Base-by-base conservation (phyloP, 2,797 vertebrate species). In the Carapus acus region DNA sequence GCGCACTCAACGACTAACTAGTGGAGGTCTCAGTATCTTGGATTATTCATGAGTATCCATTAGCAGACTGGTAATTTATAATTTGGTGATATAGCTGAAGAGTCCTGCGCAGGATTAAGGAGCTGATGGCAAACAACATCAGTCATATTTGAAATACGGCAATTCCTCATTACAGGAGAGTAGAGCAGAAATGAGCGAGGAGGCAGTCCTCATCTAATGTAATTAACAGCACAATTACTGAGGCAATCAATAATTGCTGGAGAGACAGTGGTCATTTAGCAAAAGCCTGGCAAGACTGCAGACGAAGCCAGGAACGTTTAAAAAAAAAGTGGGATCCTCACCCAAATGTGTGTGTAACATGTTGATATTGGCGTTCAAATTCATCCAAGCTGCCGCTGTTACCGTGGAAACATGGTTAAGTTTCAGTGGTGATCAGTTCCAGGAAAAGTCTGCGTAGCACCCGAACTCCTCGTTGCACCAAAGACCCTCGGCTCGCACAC, bases 21-120 rank as follows among this genome's bases (percentile, higher is more conserved):
- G 68, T 64, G 54, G 42, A 60, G 64, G 21, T 43, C 53, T 66
- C 49, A 54, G 62, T 69, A 53, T 56, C 45, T 54, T 74, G 66
- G 75, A 76, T 83, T 76, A 84, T 83, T 79, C 58, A 81, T 79
- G 71, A 69, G 43, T 37, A 50, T 61, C 74, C 73, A 82, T 85
- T 82, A 82, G 74, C 44, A 27, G 43, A 27, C 61, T 31, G 58
- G 69, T 71, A 74, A 74, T 83, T 82, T 82, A 70, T 84, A 80
- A 81, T 74, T 77, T 71, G 63, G 61, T 3, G 73, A 78, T 80
- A 67, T 58, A 75, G 69, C 71, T 71, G 71, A 76, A 67, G 71
- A 61, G 66, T 58, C 43, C 69, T 58, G 58, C 18, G 54, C 59
- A 65, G 65, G 69, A 73, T 77, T 76, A 77, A 77, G 62, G 43